Evolutionary conservation across 2,797 vertebrate genomes (phyloP), one percentile per base, ranked within the genome.

Genomic region (Dermochelys coriacea): DNA sequence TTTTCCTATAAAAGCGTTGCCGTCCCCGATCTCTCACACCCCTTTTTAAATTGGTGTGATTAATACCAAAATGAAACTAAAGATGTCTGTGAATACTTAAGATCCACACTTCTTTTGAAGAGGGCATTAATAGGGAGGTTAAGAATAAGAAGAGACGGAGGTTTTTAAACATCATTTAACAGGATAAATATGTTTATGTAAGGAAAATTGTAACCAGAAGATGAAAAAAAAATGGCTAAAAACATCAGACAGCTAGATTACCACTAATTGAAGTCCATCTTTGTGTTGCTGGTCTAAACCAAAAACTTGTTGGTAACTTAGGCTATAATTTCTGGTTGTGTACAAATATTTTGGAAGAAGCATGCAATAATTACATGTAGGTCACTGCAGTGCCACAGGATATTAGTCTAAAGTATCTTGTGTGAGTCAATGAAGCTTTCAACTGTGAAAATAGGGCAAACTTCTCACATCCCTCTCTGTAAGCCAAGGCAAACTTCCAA

Each of bases 381-480:
- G 98, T 98, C 98, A 98, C 96, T 95, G 94, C 98, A 97, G 95
- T 98, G 98, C 97, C 97, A 97, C 97, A 96, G 96, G 95, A 93
- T 97, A 96, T 96, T 97, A 97, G 96, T 97, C 97, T 94, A 95
- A 97, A 97, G 96, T 95, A 94, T 97, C 95, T 97, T 95, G 96
- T 97, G 91, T 71, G 97, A 98, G 95, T 97, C 96, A 97, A 96
- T 97, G 96, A 97, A 97, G 97, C 96, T 97, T 97, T 97, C 95
- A 97, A 31, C 92, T 97, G 96, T 97, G 96, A 98, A 98, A 98
- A 98, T 98, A 98, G 98, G 98, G 98, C 98, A 98, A 97, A 97
- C 98, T 98, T 98, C 98, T 98, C 97, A 96, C 97, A 97, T 98
- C 87, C 82, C 91, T 96, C 96, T 97, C 97, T 93, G 92, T 96